Conservation (phyloP, 2,888 invertebrate species). For the Sceliomorpha sp. region DNA sequence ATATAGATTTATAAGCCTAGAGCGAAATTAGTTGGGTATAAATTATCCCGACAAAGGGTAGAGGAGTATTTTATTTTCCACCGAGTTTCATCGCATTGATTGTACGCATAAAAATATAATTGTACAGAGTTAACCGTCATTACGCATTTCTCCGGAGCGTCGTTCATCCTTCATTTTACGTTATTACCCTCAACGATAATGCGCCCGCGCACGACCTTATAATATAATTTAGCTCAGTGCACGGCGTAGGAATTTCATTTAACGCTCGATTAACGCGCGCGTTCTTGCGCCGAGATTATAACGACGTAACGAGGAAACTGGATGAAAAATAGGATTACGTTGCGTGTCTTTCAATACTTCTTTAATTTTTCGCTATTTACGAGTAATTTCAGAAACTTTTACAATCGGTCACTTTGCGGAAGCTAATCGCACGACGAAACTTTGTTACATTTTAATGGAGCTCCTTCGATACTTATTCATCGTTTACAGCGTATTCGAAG, state of each 20-base stretch:
- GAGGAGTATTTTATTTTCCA: conserved; percentile 11
- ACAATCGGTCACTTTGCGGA: too few species aligned
- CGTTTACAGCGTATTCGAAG: too few species aligned
- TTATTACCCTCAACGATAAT: conserved; percentile 48
- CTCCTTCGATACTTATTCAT: too few species aligned
- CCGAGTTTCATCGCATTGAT: conserved; percentile 35
- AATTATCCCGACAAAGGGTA: conserved; percentile 9
- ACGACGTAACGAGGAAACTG: conserved; percentile 27
- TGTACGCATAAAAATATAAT: conserved; percentile 40
- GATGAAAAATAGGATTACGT: conserved; percentile 17
- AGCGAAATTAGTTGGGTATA: not conserved
- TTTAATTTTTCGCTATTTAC: conserved; percentile 35
- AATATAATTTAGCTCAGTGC: conserved; percentile 46
- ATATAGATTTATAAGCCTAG: not conserved
- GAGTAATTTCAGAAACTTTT: not conserved
- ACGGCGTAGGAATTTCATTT: conserved; percentile 45
- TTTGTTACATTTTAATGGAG: too few species aligned
- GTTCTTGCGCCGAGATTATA: conserved; percentile 22
- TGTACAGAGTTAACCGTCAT: conserved; percentile 46
- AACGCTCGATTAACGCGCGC: conserved; percentile 52
- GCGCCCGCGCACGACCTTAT: conserved; percentile 45
- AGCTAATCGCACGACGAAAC: too few species aligned
- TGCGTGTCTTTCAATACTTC: conserved; percentile 20
- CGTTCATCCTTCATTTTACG: conserved; percentile 46
- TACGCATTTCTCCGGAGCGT: conserved; percentile 36